These are phyloP conservation scores for Beris morrisii DNA, from an alignment of 2,888 invertebrate species.

Conservation along the genomic window DNA sequence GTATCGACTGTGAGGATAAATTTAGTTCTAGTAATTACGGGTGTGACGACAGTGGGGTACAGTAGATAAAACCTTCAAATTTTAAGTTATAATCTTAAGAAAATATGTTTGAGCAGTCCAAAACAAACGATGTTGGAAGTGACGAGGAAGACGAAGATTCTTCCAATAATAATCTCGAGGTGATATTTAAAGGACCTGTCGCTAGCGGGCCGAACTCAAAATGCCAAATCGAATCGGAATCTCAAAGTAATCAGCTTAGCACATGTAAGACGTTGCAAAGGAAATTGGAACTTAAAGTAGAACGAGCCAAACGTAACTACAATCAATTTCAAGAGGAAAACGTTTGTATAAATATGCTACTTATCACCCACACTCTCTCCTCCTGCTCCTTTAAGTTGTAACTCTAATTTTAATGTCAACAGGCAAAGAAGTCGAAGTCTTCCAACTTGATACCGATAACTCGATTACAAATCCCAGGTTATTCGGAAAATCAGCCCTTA, in stretches of 20 bases:
- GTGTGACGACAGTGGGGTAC: conserved; percentile 18
- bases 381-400: background rate
- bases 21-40: conserved; percentile 32
- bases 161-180: conserved; percentile 45
- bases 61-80: background rate
- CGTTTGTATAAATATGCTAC: conserved; percentile 13
- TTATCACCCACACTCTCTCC: background rate
- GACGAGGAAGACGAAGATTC: conserved; percentile 41
- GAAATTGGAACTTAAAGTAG: conserved; percentile 56
- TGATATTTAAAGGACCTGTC: conserved; percentile 47
- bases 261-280: conserved; percentile 55
- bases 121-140: conserved; percentile 41
- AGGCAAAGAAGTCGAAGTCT: conserved; percentile 52
- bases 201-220: conserved; percentile 19
- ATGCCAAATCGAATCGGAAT: background rate
- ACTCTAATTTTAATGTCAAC: conserved; percentile 7
- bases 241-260: conserved; percentile 46
- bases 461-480: conserved; percentile 54
- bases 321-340: conserved; percentile 51
- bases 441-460: conserved; percentile 54
- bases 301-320: conserved; percentile 55
- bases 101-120: conserved; percentile 6
- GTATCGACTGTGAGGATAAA: conserved; percentile 54
- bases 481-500: conserved; percentile 52
- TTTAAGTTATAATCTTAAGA: background rate